Conservation (phyloP, 2,113 vertebrate genomes). For the Fregata magnificens region DNA sequence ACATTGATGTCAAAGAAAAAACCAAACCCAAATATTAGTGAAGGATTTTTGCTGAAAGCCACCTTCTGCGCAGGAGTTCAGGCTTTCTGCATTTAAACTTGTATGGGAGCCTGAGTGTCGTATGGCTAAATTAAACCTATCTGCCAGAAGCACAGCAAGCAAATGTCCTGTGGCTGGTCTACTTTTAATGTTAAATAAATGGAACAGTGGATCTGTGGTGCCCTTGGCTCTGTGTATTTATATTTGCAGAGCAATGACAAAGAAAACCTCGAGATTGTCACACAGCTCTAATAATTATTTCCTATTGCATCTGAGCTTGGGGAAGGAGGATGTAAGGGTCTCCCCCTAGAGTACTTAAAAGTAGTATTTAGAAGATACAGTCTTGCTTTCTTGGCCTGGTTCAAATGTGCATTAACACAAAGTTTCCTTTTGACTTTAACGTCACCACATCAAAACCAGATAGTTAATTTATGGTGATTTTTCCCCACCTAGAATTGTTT, state of each 20-base stretch:
- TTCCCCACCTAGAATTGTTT: not conserved
- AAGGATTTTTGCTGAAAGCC: not conserved
- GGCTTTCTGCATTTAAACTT: not conserved
- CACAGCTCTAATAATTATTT: conserved; percentile 56
- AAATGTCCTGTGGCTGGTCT: not conserved
- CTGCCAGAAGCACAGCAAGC: not conserved
- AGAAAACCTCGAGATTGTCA: not conserved
- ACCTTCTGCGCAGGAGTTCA: not conserved
- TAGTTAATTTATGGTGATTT: not conserved
- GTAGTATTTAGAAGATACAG: not conserved
- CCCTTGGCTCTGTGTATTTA: not conserved
- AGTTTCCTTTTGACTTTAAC: not conserved
- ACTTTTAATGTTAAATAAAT: not conserved
- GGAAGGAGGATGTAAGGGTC: not conserved
- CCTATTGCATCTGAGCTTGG: not conserved
- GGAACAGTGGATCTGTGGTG: not conserved
- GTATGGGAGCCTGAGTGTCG: not conserved
- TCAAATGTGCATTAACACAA: conserved; percentile 64
- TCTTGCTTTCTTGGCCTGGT: conserved; percentile 61
- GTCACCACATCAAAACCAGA: too few relatives aligned
- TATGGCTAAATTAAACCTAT: not conserved
- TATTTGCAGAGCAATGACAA: not conserved
- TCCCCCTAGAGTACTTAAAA: not conserved
- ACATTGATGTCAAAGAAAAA: not conserved
- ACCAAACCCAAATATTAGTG: not conserved